Conservation (phyloP, 1,140 invertebrate genomes). For the Anastatus disparis region DNA sequence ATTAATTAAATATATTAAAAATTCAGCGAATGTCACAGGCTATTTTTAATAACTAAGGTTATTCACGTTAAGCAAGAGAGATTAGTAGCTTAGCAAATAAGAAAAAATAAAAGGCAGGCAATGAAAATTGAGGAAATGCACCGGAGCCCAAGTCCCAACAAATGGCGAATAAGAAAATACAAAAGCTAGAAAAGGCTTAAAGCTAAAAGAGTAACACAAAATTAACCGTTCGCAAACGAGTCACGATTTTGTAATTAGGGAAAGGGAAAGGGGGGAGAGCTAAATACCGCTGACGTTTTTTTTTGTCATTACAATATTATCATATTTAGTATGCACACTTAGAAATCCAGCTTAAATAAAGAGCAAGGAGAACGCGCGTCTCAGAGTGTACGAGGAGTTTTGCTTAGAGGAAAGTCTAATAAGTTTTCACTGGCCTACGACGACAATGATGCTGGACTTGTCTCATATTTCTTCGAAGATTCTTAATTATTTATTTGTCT, state of each 20-base stretch:
- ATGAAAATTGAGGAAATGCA: slow-evolving; percentile 46
- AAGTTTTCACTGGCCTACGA: slow-evolving; percentile 61
- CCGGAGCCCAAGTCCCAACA: too few relatives aligned
- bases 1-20: neutral
- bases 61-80: neutral
- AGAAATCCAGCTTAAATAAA: slow-evolving; percentile 67
- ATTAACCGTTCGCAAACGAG: slow-evolving; percentile 66
- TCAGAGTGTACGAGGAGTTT: slow-evolving; percentile 52
- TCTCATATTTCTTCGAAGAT: slow-evolving; percentile 56
- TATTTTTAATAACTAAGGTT: slow-evolving; percentile 11
- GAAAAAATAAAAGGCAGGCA: slow-evolving; percentile 56
- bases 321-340: slow-evolving; percentile 69
- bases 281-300: slow-evolving; percentile 67
- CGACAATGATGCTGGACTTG: slow-evolving; percentile 42
- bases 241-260: slow-evolving; percentile 67
- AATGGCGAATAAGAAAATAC: slow-evolving; percentile 22
- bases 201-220: slow-evolving; percentile 56
- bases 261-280: too few relatives aligned
- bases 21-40: neutral
- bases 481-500: slow-evolving; percentile 44
- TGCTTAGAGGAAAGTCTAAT: slow-evolving; percentile 63
- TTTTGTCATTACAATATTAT: slow-evolving; percentile 68
- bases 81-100: slow-evolving; percentile 44
- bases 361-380: slow-evolving; percentile 51
- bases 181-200: slow-evolving; percentile 32